Conservation (phyloP, 2,888 invertebrate species). For the Pandemis cinnamomeana region DNA sequence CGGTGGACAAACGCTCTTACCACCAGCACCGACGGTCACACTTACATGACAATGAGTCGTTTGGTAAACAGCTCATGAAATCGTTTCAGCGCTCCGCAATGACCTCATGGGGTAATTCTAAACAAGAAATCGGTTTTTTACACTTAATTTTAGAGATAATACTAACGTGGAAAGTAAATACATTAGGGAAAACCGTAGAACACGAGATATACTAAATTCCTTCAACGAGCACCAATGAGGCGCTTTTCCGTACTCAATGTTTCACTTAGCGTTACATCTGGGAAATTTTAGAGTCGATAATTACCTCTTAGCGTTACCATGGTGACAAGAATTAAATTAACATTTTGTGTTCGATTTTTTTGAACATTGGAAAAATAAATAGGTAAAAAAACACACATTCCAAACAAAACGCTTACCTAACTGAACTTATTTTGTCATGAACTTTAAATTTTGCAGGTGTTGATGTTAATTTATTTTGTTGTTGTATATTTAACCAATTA, state of each 20-base stretch:
- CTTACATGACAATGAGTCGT: conserved; percentile 32
- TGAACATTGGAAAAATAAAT: no score
- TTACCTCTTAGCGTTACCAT: background rate
- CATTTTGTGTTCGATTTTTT: background rate
- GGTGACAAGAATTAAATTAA: background rate
- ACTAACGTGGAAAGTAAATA: conserved; percentile 17
- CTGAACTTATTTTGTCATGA: no score
- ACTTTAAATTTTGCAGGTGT: no score
- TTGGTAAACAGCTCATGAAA: conserved; percentile 15
- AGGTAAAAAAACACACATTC: no score
- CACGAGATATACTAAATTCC: background rate
- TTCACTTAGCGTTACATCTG: background rate
- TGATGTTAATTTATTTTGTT: no score
- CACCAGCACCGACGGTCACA: background rate
- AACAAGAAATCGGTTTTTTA: conserved; percentile 7
- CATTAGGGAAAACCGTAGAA: background rate
- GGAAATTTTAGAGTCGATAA: background rate
- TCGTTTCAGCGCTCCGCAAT: conserved; percentile 9
- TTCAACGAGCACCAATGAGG: background rate
- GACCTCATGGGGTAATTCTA: conserved; percentile 16
- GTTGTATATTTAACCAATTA: background rate
- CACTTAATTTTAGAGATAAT: conserved; percentile 9
- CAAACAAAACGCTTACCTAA: no score
- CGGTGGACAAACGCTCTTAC: no score
- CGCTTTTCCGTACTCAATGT: background rate